A percentile compares a stretch with the other conserved stretches of the same genome.
Conservation (phyloP, 2,797 vertebrate species). For the Rhabdophis nuchalis region DNA sequence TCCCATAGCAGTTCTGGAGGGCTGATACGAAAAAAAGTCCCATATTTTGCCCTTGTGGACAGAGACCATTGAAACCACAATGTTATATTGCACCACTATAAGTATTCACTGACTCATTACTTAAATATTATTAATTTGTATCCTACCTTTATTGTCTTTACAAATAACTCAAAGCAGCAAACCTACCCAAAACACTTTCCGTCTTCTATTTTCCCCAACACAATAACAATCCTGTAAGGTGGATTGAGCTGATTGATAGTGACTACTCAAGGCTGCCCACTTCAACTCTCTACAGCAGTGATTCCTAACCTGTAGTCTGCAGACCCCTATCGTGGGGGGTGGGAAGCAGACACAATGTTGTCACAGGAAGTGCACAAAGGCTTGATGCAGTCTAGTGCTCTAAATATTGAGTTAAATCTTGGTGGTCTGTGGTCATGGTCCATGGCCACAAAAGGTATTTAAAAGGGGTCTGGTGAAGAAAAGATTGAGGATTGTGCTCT, state of each 20-base stretch:
- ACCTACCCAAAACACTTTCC: not conserved
- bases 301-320: not conserved
- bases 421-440: not conserved
- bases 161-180: not conserved
- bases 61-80: not conserved
- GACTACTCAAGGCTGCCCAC: not conserved
- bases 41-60: not conserved
- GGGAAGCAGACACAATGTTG: not conserved
- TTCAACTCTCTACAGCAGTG: not conserved
- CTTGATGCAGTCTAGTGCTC: not conserved
- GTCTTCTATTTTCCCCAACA: not conserved
- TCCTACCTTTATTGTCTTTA: not conserved
- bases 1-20: not conserved
- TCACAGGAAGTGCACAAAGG: not conserved
- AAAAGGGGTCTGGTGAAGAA: not conserved
- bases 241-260: not conserved
- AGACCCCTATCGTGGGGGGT: not conserved
- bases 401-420: not conserved
- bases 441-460: not conserved
- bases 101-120: not conserved
- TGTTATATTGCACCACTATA: not conserved
- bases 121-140: not conserved
- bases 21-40: not conserved
- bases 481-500: not conserved
- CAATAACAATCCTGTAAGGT: not conserved